Evolutionary conservation across 2,113 vertebrate species (phyloP), one percentile per base, ranked within the genome.

Genomic region (Hiodon alosoides): DNA sequence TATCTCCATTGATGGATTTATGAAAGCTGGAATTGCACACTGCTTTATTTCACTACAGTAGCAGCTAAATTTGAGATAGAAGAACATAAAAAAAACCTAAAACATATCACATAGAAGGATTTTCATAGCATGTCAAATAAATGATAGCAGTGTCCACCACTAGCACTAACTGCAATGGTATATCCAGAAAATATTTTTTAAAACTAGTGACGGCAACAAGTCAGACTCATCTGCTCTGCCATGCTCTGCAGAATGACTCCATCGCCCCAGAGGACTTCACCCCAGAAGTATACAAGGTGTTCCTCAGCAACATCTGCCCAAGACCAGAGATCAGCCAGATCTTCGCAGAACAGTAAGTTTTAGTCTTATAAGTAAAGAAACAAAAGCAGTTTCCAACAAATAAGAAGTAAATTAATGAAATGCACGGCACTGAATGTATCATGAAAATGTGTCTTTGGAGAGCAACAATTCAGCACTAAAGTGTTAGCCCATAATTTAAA

Each of bases 241-340:
- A 11, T n/a, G 75, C 79, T 87, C 77, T 71, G 48, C 88, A 99
- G 97, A 96, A 95, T 7, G 97, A 99, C 85, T 94, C 93, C 0
- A 92, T 99, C 85, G 94, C 92, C 84, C 91, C 96, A 91, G 97
- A 98, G 0, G 96, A 97, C 87, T 95, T 98, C 79, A 95, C 94
- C 0, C 88, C 91, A 13, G 96, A 99, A 1, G 86, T 93, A n/a
- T 99, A 98, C 90, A 90, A 88, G 85, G 92, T 86, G 71, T 98
- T 98, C 83, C 80, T 99, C 86, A 95, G 93, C 81, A 91, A 93
- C 72, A 85, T 99, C 75, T 98, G 97, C 81, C 96, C 96, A 82
- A 93, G 97, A 17, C 92, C 94, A 59, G 97, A 99, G 88, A 94
- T 99, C 1, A 86, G 91, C 86, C 91, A 88, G 86, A 94, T 98